Conservation (phyloP, 2,113 vertebrate species). For the Pavo muticus region DNA sequence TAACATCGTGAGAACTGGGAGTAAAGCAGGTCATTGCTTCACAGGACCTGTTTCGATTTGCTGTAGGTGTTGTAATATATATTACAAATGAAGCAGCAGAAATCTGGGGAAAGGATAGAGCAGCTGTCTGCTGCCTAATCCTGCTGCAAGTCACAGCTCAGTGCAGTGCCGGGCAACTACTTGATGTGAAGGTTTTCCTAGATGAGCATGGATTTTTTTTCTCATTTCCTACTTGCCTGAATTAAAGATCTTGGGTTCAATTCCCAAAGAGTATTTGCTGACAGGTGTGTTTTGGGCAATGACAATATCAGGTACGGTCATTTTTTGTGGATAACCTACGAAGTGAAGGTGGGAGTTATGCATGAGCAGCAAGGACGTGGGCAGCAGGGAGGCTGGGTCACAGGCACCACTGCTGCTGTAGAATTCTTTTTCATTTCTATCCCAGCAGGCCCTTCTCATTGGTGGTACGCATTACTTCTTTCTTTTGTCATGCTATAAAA, state of each 20-base stretch:
- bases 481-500: neutral
- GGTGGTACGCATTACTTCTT: neutral
- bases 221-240: neutral
- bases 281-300: neutral
- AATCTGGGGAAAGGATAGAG: neutral
- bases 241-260: neutral
- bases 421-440: neutral
- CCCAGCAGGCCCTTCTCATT: neutral
- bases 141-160: neutral
- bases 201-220: neutral
- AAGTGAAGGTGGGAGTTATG: neutral
- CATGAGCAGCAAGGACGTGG: accelerated
- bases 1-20: neutral
- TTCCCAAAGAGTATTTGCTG: neutral
- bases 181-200: neutral
- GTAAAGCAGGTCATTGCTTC: neutral
- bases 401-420: neutral
- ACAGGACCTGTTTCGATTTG: neutral
- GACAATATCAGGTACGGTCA: no score
- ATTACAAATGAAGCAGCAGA: neutral
- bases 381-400: neutral
- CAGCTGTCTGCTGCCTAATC: neutral
- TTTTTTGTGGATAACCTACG: neutral
- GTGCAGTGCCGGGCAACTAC: neutral
- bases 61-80: neutral